phyloP scores from a whole-genome alignment of 2,797 vertebrate genomes.

The Lagodon rhomboides region DNA sequence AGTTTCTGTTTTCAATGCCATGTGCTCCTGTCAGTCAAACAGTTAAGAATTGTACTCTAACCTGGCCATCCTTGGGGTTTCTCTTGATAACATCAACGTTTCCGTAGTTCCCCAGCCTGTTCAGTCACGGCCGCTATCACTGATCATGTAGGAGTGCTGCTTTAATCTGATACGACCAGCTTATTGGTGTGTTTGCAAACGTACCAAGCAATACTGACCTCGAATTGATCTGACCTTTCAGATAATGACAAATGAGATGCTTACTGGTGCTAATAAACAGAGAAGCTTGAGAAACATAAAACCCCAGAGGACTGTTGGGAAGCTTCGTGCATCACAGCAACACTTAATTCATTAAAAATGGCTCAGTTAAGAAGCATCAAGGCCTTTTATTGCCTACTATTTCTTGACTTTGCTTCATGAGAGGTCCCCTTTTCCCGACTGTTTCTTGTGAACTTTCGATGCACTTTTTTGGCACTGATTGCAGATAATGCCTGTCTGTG shows the following conservation, averaged over 20 bases:
- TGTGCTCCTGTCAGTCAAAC: slow-evolving; percentile 3
- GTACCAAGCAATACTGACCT: slow-evolving; percentile 7
- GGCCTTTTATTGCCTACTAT: background rate
- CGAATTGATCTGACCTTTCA: slow-evolving; percentile 40
- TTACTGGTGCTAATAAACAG: slow-evolving; percentile 7
- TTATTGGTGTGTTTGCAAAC: slow-evolving; percentile 35
- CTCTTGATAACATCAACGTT: background rate
- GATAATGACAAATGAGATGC: slow-evolving; percentile 27
- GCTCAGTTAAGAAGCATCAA: background rate
- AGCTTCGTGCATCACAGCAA: background rate
- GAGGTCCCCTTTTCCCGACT: slow-evolving; percentile 14
- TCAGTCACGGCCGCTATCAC: background rate
- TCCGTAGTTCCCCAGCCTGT: background rate
- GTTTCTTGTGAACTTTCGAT: slow-evolving; percentile 51
- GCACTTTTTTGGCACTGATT: slow-evolving; percentile 59
- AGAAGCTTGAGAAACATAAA: slow-evolving; percentile 7
- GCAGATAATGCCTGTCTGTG: slow-evolving; percentile 45
- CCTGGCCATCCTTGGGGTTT: background rate
- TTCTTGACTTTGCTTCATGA: background rate
- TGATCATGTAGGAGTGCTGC: slow-evolving; percentile 6
- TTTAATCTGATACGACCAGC: slow-evolving; percentile 51
- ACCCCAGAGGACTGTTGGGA: background rate
- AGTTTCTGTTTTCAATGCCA: background rate
- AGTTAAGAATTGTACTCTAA: background rate
- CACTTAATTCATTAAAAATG: slow-evolving; percentile 17